Conservation (phyloP, 2,797 vertebrate species). For the Pagetopsis macropterus region DNA sequence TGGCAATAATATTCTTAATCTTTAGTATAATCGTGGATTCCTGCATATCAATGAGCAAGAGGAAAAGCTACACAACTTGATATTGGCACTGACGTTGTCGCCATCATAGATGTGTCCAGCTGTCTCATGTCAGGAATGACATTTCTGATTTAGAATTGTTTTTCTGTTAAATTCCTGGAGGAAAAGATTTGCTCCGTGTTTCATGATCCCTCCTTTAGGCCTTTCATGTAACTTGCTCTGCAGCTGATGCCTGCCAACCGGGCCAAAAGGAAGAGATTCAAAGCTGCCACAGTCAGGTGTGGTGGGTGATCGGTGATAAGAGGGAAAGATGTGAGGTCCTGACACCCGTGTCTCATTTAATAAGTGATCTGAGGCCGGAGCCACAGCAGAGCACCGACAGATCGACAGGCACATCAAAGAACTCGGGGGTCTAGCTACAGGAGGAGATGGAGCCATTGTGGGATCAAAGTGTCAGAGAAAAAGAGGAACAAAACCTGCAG, state of each 20-base stretch:
- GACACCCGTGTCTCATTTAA: slow-evolving; percentile 74
- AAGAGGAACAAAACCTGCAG: slow-evolving; percentile 24
- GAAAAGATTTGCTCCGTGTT: slow-evolving; percentile 36
- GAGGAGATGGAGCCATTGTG: slow-evolving; percentile 61
- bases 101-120: background rate
- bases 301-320: slow-evolving; percentile 65
- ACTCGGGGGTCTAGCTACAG: slow-evolving; percentile 51
- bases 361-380: slow-evolving; percentile 63
- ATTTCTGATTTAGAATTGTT: slow-evolving; percentile 41
- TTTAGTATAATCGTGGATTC: background rate
- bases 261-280: slow-evolving; percentile 54
- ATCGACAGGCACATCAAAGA: slow-evolving; percentile 71
- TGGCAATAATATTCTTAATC: background rate
- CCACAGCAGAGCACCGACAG: slow-evolving; percentile 50
- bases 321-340: slow-evolving; percentile 68
- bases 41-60: background rate
- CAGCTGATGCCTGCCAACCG: slow-evolving; percentile 42
- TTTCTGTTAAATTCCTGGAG: slow-evolving; percentile 44
- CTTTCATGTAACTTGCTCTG: slow-evolving; percentile 59
- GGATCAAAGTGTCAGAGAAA: slow-evolving; percentile 65
- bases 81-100: background rate
- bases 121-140: slow-evolving; percentile 32
- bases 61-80: background rate
- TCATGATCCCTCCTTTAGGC: slow-evolving; percentile 42
- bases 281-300: slow-evolving; percentile 57